Evolutionary conservation across 1,140 invertebrate species (phyloP).

Genomic region (Calliopsis andreniformis): DNA sequence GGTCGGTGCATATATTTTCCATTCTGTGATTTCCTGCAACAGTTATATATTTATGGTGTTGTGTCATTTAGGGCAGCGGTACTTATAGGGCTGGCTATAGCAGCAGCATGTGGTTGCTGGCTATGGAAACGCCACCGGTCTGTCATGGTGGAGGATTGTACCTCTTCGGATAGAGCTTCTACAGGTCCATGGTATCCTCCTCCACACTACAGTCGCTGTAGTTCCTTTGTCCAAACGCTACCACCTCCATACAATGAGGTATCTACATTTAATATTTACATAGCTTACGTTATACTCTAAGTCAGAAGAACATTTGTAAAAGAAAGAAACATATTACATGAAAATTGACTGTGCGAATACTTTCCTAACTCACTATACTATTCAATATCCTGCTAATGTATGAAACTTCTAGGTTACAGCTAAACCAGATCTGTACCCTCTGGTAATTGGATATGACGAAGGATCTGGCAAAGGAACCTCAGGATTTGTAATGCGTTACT

Average conservation of each 20-base stretch:
- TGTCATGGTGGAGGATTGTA: constrained; percentile 76
- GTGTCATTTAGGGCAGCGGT: constrained; percentile 83
- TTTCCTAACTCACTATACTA: no score
- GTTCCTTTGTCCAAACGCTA: constrained; percentile 88
- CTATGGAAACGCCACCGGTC: constrained; percentile 83
- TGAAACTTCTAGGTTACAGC: constrained; percentile 86
- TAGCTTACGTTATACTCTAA: no score
- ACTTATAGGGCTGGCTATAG: constrained; percentile 82
- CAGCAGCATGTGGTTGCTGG: constrained; percentile 86
- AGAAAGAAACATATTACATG: no score
- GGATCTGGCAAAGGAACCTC: constrained; percentile 86
- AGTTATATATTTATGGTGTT: not conserved
- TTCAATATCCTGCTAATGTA: not conserved
- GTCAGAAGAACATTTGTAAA: no score
- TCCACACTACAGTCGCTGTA: constrained; percentile 89
- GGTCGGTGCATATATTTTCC: constrained; percentile 62
- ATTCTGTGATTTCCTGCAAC: not conserved
- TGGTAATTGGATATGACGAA: constrained; percentile 90
- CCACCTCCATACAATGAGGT: constrained; percentile 92
- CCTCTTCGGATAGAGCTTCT: constrained; percentile 86
- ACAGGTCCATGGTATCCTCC: constrained; percentile 89
- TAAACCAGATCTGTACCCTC: constrained; percentile 91
- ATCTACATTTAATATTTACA: not conserved
- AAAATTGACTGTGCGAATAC: no score
- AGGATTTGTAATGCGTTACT: constrained; percentile 91